Conservation (phyloP, 2,888 invertebrate species). For the Xestia c-nigrum region DNA sequence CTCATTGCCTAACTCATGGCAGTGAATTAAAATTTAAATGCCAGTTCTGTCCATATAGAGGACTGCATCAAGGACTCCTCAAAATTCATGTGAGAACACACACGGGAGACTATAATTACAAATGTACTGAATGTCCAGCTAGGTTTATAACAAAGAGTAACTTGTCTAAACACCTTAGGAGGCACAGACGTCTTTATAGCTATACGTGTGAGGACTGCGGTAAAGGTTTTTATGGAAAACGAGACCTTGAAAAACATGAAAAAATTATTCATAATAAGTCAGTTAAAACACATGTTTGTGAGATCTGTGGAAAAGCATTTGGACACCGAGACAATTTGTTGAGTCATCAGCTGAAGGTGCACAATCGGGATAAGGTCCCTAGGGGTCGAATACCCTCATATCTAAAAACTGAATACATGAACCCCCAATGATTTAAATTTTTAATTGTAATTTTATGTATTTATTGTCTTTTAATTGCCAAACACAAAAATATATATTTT, state of each 20-base stretch:
- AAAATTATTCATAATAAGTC: slow-evolving; percentile 63
- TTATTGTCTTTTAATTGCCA: neutral
- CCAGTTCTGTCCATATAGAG: slow-evolving; percentile 74
- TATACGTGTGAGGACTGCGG: slow-evolving; percentile 65
- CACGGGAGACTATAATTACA: slow-evolving; percentile 73
- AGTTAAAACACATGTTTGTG: slow-evolving; percentile 68
- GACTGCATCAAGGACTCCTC: slow-evolving; percentile 70
- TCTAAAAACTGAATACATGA: slow-evolving; percentile 50
- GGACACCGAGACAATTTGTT: slow-evolving; percentile 69
- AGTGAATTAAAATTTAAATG: slow-evolving; percentile 73
- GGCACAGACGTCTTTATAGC: slow-evolving; percentile 59
- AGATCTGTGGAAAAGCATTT: slow-evolving; percentile 72
- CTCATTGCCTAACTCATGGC: slow-evolving; percentile 71
- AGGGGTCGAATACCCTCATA: slow-evolving; percentile 67
- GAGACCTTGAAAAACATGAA: slow-evolving; percentile 66
- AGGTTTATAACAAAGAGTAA: slow-evolving; percentile 75
- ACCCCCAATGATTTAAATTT: slow-evolving; percentile 10
- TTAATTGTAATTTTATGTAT: neutral
- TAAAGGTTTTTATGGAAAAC: slow-evolving; percentile 63
- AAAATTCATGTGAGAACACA: slow-evolving; percentile 75
- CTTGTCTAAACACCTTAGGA: slow-evolving; percentile 68
- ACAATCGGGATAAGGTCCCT: slow-evolving; percentile 66
- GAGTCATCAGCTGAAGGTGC: slow-evolving; percentile 72
- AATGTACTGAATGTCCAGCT: slow-evolving; percentile 72
- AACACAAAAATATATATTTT: slow-evolving; percentile 6